These are phyloP conservation scores for Drosophila melanosoma DNA, from an alignment of 2,888 invertebrate genomes.

Conservation along the genomic window DNA sequence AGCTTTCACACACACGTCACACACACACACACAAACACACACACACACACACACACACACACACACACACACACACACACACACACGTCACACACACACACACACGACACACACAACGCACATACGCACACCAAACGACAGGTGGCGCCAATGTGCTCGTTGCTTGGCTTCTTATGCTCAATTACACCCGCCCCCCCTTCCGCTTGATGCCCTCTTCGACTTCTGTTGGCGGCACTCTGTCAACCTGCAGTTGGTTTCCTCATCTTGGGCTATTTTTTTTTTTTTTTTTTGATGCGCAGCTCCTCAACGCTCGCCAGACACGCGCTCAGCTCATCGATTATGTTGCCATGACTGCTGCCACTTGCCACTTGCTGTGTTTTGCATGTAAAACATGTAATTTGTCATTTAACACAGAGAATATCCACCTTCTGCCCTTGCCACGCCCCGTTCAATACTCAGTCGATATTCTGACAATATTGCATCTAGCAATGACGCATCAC, in stretches of 20 bases:
- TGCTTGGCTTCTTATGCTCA: slow-evolving; percentile 57
- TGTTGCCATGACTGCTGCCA: slow-evolving; percentile 21
- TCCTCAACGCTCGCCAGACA: slow-evolving; percentile 36
- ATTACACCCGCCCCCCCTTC: slow-evolving; percentile 45
- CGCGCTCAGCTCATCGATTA: slow-evolving; percentile 62
- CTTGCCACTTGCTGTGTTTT: slow-evolving; percentile 60
- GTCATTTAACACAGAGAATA: slow-evolving; percentile 59
- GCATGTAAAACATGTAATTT: slow-evolving; percentile 74
- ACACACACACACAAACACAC: background rate
- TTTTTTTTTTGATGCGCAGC: background rate
- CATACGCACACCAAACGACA: slow-evolving; percentile 20
- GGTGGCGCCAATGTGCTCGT: slow-evolving; percentile 53
- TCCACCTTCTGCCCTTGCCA: slow-evolving; percentile 21
- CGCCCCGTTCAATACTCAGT: slow-evolving; percentile 10
- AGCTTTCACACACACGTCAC: slow-evolving; percentile 15
- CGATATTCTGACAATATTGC: background rate
- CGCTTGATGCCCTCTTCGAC: slow-evolving; percentile 28
- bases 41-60: background rate
- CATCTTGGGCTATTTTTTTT: background rate
- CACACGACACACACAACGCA: background rate
- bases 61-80: background rate
- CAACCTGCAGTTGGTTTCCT: slow-evolving; percentile 48
- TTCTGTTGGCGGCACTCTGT: slow-evolving; percentile 42
- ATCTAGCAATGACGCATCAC: background rate
- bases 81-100: background rate